Percentiles rank a stretch among this genome's conserved stretches.
phyloP scores from a whole-genome alignment of 1,140 invertebrate species.

The Bombus soroeensis region DNA sequence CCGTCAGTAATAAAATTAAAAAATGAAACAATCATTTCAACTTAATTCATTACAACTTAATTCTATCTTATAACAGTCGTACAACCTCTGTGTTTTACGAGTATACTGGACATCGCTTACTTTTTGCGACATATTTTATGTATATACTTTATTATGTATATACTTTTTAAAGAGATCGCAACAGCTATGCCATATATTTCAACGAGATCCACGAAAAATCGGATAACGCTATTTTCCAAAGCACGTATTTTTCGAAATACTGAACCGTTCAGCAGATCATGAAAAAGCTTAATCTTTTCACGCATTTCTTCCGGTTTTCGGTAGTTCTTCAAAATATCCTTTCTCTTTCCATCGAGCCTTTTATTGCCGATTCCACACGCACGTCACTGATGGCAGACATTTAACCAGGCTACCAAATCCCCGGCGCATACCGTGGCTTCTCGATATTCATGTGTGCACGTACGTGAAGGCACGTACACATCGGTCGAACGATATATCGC shows the following conservation, averaged over 20 bases:
- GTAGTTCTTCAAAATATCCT: neutral
- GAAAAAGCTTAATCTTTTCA: neutral
- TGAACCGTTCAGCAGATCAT: neutral
- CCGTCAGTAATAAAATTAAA: too few species aligned
- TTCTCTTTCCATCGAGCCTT: conserved; percentile 41
- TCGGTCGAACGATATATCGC: conserved; percentile 49
- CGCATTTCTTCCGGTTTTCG: neutral
- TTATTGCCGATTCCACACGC: conserved; percentile 57
- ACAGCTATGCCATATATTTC: too few species aligned
- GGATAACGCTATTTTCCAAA: neutral
- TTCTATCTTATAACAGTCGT: too few species aligned
- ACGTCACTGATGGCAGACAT: conserved; percentile 58
- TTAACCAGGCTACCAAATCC: conserved; percentile 60
- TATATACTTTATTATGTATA: too few species aligned
- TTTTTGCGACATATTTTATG: too few species aligned
- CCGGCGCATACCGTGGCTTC: conserved; percentile 14
- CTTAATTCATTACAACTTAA: too few species aligned
- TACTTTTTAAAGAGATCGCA: too few species aligned
- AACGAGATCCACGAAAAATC: neutral
- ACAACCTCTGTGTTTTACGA: too few species aligned
- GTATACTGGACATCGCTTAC: too few species aligned
- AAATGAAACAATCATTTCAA: too few species aligned
- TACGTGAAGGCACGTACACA: conserved; percentile 22
- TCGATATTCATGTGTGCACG: conserved; percentile 48
- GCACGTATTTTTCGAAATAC: neutral